A percentile compares a stretch with the other conserved stretches of the same genome.
phyloP scores from a whole-genome alignment of 2,113 vertebrate genomes.

The Phylloscopus trochiloides region DNA sequence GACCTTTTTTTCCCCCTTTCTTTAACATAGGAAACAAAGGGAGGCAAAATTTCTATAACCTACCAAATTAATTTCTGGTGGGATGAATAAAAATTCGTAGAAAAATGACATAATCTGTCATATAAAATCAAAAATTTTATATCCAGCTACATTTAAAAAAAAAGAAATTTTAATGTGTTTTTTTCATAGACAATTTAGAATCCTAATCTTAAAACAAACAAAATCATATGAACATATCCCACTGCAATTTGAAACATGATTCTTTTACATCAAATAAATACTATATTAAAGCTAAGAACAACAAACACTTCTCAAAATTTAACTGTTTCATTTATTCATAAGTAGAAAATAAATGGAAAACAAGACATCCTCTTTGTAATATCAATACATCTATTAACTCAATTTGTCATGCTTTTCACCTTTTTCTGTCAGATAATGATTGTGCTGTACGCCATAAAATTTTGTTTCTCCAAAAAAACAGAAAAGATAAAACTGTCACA shows the following conservation, averaged over 20 bases:
- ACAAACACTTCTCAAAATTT: background rate
- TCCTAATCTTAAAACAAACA: background rate
- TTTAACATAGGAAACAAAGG: background rate
- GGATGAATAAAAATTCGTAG: background rate
- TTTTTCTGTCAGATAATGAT: background rate
- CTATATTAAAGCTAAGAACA: background rate
- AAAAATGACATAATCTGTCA: background rate
- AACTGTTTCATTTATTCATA: background rate
- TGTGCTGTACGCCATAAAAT: background rate
- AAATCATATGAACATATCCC: rapidly evolving
- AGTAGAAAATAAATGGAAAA: background rate
- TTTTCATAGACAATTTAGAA: background rate
- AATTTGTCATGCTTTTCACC: background rate
- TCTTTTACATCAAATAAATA: background rate
- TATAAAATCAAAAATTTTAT: background rate
- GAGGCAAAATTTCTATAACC: background rate
- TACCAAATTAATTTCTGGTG: background rate
- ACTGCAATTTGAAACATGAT: background rate
- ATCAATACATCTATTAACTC: background rate
- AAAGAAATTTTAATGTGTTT: background rate
- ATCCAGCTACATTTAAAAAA: background rate
- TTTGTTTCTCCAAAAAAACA: background rate
- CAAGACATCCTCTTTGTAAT: background rate
- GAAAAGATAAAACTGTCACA: background rate
- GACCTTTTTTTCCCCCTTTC: rapidly evolving